phyloP scores from a whole-genome alignment of 2,888 invertebrate species.

The Syritta pipiens region DNA sequence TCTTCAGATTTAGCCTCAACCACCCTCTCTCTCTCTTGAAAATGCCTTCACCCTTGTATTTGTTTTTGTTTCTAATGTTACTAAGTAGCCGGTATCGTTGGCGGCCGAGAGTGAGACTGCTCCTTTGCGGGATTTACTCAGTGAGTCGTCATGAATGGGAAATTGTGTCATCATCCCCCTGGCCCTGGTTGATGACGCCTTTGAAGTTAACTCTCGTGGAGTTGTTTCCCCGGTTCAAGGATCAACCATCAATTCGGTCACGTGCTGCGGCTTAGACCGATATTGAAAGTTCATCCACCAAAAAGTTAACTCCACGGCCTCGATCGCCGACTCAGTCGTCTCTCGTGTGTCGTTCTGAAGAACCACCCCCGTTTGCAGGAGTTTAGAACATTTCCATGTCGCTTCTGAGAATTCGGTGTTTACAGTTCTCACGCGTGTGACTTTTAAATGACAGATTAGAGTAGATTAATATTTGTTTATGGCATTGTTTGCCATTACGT shows the following conservation, averaged over 20 bases:
- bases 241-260: slow-evolving; percentile 71
- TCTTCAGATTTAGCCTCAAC: slow-evolving; percentile 37
- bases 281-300: slow-evolving; percentile 62
- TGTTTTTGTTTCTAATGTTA: slow-evolving; percentile 67
- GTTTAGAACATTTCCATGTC: slow-evolving; percentile 31
- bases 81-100: slow-evolving; percentile 44
- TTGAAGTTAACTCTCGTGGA: slow-evolving; percentile 57
- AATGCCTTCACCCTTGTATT: slow-evolving; percentile 60
- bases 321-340: slow-evolving; percentile 18
- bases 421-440: slow-evolving; percentile 79
- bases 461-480: slow-evolving; percentile 77
- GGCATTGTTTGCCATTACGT: slow-evolving; percentile 71
- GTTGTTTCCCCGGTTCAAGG: slow-evolving; percentile 43
- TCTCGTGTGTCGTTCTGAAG: slow-evolving; percentile 10
- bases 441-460: slow-evolving; percentile 79
- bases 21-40: slow-evolving; percentile 25
- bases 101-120: slow-evolving; percentile 44
- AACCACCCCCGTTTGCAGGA: too few species aligned
- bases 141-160: slow-evolving; percentile 47
- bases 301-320: slow-evolving; percentile 61
- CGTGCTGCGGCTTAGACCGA: slow-evolving; percentile 76
- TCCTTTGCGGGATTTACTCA: slow-evolving; percentile 56
- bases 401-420: slow-evolving; percentile 72
- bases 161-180: slow-evolving; percentile 44
- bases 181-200: slow-evolving; percentile 16